Base-by-base conservation (phyloP, 2,888 invertebrate genomes). In the Venustoraphidia nigricollis region DNA sequence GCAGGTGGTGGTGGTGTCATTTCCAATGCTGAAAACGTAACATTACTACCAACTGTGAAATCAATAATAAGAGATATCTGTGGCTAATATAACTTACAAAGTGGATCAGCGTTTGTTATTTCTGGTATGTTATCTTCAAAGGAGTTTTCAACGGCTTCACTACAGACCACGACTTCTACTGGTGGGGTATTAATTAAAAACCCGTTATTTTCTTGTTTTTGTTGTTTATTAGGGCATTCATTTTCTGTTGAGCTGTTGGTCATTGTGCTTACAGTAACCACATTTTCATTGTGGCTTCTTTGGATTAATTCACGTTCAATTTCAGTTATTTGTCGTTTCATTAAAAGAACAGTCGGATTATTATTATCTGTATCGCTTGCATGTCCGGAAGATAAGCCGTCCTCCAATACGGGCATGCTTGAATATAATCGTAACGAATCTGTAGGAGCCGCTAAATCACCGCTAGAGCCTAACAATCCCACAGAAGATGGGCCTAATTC, bases 311-410 rank as follows among this genome's bases (percentile, higher is more conserved):
- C 75, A 60, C 79, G 70, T 69, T 87, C 74, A 58, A 84, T 77
- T 69, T 86, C 80, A 52, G 75, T 71, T 66, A 86, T 75, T 71
- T 88, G 76, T 65, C 87, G 68, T 71, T 73, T 73, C 71, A 74
- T 73, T 34, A 73, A 61, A 67, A 73, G 70, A 44, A 78, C 75
- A n/a, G 79, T 78, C 14, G 79, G 83, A 66, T 88, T 89, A 62
- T 89, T 88, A 63, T 89, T 89, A 68, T 94, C 94, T 0, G 82
- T 86, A 62, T 94, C 94, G 53, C 92, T 92, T 2, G 84, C 90
- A 62, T 93, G 93, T 2, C 93, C 93, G 37, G 93, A 93, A 2
- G 93, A 93, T 49, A 95, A 71, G 0, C 93, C 94, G 66, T 95
- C 95, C 63, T 94, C 93, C 41, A 95, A 77, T 11, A 91, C 83